Evolutionary conservation across 2,797 vertebrate genomes (phyloP).

Genomic region (Falco columbarius): DNA sequence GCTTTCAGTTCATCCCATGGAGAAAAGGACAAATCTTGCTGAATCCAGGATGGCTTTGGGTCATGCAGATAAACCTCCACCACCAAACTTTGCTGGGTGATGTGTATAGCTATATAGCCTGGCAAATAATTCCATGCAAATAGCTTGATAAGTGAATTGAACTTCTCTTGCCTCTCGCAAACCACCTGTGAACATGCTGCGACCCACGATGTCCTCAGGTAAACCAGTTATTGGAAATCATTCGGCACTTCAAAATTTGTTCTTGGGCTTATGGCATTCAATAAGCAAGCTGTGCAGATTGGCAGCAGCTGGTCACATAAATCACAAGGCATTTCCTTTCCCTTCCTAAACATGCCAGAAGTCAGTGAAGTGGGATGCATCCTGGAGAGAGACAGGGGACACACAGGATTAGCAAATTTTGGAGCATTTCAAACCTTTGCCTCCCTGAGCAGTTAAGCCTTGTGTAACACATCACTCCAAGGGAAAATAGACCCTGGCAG

Average conservation of each 20-base stretch:
- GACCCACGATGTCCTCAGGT: fast-evolving
- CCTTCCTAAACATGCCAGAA: not conserved
- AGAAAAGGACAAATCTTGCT: not conserved
- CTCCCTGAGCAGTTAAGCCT: not conserved
- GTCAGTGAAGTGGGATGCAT: not conserved
- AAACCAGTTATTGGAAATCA: constrained; percentile 20
- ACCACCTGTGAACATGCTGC: fast-evolving
- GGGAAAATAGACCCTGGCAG: not conserved
- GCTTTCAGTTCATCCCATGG: not conserved
- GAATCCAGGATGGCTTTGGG: not conserved
- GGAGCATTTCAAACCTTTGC: not conserved
- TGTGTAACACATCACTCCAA: not conserved
- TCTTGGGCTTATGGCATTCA: not conserved
- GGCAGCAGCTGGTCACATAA: not conserved
- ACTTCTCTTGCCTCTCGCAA: not conserved
- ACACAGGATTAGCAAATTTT: not conserved
- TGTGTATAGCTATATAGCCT: not conserved
- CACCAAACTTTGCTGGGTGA: not conserved
- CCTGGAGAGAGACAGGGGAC: not conserved
- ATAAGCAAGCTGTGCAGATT: not conserved
- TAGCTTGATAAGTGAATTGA: not conserved
- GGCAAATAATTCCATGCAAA: not conserved
- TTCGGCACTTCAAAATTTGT: not conserved
- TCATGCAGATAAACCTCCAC: not conserved
- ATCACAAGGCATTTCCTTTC: fast-evolving